Evolutionary conservation across 1,140 invertebrate genomes (phyloP), one percentile per base, ranked within the genome.

Genomic region (Drosophila repletoides): DNA sequence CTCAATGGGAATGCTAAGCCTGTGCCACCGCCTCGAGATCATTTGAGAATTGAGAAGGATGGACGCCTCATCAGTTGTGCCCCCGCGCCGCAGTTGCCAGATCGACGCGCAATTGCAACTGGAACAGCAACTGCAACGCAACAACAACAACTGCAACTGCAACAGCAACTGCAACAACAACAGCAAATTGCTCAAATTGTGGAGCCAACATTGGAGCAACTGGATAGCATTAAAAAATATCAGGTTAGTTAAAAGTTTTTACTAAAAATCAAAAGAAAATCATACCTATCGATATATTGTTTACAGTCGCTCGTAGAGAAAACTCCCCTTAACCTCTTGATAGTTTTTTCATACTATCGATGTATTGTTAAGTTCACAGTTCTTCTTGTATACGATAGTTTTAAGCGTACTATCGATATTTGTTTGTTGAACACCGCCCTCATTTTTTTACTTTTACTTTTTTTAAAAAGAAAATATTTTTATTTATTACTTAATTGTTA

Each of bases 161-260:
- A 51, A 9, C 90, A 17, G 53, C 53, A 52, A 1, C 74, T 33
- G 3, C 91, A 9, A 84, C 91, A 46, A 61, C 91, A 14, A 81
- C 91, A 40, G 89, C 92, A 43, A 90, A 91, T 91, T 64, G 90
- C 91, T 40, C 90, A 90, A 55, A 87, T 90, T 52, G 90, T 90
- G 29, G 94, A 95, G 71, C 95, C 94, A 14, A 96, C 95, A 45
- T 92, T 94, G 70, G 96, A 97, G 72, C 96, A 98, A 90, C 91
- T 97, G 81, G 95, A 97, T 75, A 95, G 96, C 87, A 97, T 98
- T 89, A 94, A 94, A 76, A 97, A 97, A 90, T 97, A 96, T 91
- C 95, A 97, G 94, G 96, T 97, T 72, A 91, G 92, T 91, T 88
- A n/a, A n/a, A n/a, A n/a, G n/a, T n/a, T n/a, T n/a, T n/a, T n/a